Evolutionary conservation across 2,888 invertebrate genomes (phyloP), one percentile per base, ranked within the genome.

Genomic region (Ichneumoninae sp.): DNA sequence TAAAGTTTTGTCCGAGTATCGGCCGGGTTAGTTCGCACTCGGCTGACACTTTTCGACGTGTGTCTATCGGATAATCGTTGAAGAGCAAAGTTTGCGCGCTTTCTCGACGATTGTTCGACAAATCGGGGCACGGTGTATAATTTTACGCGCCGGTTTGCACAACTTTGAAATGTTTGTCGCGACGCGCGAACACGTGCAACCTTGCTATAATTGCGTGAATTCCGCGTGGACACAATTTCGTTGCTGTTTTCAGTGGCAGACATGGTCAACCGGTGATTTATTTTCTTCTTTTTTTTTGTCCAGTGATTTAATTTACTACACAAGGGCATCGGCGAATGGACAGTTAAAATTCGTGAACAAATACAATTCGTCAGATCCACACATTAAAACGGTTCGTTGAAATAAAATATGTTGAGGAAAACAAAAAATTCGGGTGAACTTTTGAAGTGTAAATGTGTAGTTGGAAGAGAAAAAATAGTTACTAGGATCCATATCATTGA

Each of bases 41-140:
- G 66, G 66, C 66, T 65, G 54, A 44, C 52, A 47, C 79, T 68
- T 78, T 70, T 62, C 60, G 33, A 54, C 52, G 52, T n/a, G 57
- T 50, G 78, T 62, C 78, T 47, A 65, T 71, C 66, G 70, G 52
- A 78, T 77, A 77, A 77, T 77, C 77, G 77, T 77, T 52, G 30
- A n/a, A 26, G 16, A 16, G 33, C 30, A 50, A 75, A 65, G 50
- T 75, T 22, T 19, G 74, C 22, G 65, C 65, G 52, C 30, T 62
- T 33, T 33, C 6, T 13, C 33, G 33, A 16, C 30, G 6, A 13
- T 19, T 44, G 6, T 36, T 57, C 54, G 26, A 40, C 22, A 26
- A 13, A 26, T 16, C 10, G 40, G 13, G 44, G 22, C 40, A 26
- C 1, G 16, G 13, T 10, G 13, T 6, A 60, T 40, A 40, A 72